Evolutionary conservation across 2,888 invertebrate species (phyloP).

Genomic region (Opisthograptis luteolata): DNA sequence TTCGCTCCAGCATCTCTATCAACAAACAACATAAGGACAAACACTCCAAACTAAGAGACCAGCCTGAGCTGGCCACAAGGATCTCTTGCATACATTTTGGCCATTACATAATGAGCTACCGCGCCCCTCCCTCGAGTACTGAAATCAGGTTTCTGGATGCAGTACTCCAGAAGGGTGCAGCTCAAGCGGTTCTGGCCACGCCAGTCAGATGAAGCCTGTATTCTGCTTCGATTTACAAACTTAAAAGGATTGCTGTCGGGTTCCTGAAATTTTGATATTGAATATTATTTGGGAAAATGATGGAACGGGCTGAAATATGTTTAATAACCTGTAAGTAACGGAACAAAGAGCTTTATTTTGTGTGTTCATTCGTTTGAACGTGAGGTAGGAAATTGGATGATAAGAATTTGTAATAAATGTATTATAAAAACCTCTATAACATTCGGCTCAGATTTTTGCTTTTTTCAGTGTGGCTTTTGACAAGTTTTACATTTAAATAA

Average conservation of each 20-base stretch:
- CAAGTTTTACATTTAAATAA: no score
- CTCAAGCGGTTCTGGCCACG: slow-evolving; percentile 48
- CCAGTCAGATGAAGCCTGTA: slow-evolving; percentile 65
- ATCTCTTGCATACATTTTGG: slow-evolving; percentile 58
- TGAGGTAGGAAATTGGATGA: not conserved
- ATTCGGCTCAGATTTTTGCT: no score
- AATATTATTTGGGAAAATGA: slow-evolving; percentile 19
- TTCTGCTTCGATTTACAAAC: slow-evolving; percentile 65
- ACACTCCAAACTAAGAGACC: slow-evolving; percentile 44
- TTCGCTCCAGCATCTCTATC: slow-evolving; percentile 35
- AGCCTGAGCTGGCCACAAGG: slow-evolving; percentile 42
- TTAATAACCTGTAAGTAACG: slow-evolving; percentile 16
- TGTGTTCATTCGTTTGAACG: not conserved
- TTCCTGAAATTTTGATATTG: slow-evolving; percentile 56
- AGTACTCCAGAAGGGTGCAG: slow-evolving; percentile 24
- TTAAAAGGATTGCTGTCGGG: slow-evolving; percentile 61
- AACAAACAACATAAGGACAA: slow-evolving; percentile 34
- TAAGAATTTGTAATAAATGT: not conserved
- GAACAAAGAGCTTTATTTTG: slow-evolving; percentile 6
- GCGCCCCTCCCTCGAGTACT: slow-evolving; percentile 31
- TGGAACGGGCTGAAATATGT: slow-evolving; percentile 11
- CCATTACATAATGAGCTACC: slow-evolving; percentile 49
- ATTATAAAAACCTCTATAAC: no score
- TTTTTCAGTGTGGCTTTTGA: no score
- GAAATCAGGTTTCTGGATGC: slow-evolving; percentile 46